Evolutionary conservation across 2,797 vertebrate genomes (phyloP), one percentile per base, ranked within the genome.

Genomic region (Sebastes alutus): DNA sequence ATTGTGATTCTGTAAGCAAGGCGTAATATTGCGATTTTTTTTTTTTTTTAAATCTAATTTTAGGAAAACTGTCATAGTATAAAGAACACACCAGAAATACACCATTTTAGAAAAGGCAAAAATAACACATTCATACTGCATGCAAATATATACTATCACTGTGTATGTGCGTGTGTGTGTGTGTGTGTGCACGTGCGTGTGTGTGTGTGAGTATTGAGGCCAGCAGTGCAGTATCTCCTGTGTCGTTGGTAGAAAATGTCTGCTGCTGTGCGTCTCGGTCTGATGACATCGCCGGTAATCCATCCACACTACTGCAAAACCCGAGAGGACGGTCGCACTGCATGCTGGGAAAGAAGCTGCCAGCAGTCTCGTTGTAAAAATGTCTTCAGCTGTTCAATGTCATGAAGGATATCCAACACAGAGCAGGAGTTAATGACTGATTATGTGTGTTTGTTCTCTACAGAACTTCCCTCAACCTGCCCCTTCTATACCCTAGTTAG

Each of bases 211-310:
- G 16, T 70, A 2, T 59, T 54, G 35, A 73, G 71, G 80, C 63
- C 74, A 54, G 62, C 79, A 38, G 78, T 61, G 71, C 54, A 32
- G 29, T 54, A n/a, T 68, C 69, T 66, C 56, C 56, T 23, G 68
- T 74, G 69, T 84, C 33, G 12, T 5, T 60, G 77, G 62, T 54
- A 69, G 72, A 80, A 82, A 83, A 80, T 80, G 84, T 85, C 84
- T 88, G 75, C 79, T 70, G 76, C 61, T 63, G 58, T 71, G 59
- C 5, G 64, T 73, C 67, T 82, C 59, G 5, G 83, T 88, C 85
- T 92, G 91, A 91, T 88, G 89, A 92, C 91, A 90, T 89, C 78
- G 63, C 66, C 20, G 11, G 89, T 88, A 90, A 91, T 89, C 79
- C 80, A 72, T 85, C 82, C 77, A 71, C n/a, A 11, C 60, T 68